Evolutionary conservation across 2,113 vertebrate species (phyloP).

Genomic region (Steatornis caripensis): DNA sequence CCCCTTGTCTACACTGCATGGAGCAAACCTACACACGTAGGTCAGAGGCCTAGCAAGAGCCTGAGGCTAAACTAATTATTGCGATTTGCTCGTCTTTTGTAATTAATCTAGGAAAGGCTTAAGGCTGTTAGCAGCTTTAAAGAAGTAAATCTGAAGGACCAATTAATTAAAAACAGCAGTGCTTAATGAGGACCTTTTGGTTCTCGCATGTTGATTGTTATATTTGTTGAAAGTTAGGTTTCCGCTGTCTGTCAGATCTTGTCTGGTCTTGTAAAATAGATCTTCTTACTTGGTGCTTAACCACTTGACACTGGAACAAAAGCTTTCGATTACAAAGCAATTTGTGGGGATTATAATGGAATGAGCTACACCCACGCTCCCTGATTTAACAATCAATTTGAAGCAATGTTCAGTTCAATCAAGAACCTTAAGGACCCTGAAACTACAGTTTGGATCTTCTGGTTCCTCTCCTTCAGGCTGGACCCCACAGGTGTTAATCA

Average conservation of each 20-base stretch:
- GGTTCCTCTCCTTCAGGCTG: neutral
- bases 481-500: neutral
- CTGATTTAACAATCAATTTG: conserved; percentile 68
- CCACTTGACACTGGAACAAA: conserved; percentile 74
- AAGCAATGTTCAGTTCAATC: conserved; percentile 19
- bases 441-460: neutral
- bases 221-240: conserved; percentile 69
- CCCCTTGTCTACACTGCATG: neutral
- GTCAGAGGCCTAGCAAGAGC: conserved; percentile 76
- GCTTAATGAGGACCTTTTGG: conserved; percentile 73
- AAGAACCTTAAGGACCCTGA: conserved; percentile 4
- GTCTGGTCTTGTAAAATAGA: conserved; percentile 64
- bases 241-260: conserved; percentile 69
- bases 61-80: conserved; percentile 82
- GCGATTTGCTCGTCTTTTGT: conserved; percentile 85
- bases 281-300: conserved; percentile 68
- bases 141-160: conserved; percentile 84
- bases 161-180: conserved; percentile 88
- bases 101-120: conserved; percentile 87
- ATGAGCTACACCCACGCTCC: conserved; percentile 55
- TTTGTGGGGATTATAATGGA: conserved; percentile 70
- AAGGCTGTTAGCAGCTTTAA: conserved; percentile 82
- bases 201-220: conserved; percentile 69
- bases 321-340: conserved; percentile 74
- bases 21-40: conserved; percentile 54